These are phyloP conservation scores for Calyptommatus sinebrachiatus DNA, from an alignment of 2,113 vertebrate genomes.

Conservation along the genomic window DNA sequence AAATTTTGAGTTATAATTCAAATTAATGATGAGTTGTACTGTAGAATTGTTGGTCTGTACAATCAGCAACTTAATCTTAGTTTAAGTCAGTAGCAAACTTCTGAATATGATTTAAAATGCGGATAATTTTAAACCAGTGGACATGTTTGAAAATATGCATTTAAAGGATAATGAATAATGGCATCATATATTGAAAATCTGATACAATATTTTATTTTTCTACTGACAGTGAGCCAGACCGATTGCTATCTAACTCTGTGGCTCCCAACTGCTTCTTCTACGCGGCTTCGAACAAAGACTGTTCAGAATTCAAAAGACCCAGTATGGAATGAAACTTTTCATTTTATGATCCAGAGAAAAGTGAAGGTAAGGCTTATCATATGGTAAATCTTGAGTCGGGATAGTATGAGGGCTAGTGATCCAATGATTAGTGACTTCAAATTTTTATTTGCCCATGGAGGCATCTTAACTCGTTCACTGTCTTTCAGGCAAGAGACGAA, in stretches of 20 bases:
- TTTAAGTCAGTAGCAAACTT: too few relatives aligned
- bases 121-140: background rate
- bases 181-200: background rate
- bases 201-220: conserved; percentile 1
- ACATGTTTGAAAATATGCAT: background rate
- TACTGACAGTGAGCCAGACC: conserved; percentile 68
- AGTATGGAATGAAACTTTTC: conserved; percentile 85
- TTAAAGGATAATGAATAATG: background rate
- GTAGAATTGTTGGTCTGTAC: too few relatives aligned
- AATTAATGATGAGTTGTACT: too few relatives aligned
- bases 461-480: too few relatives aligned
- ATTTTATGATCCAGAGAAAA: conserved; percentile 75
- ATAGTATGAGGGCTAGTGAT: too few relatives aligned
- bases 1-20: too few relatives aligned
- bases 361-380: conserved; percentile 74
- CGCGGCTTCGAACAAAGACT: conserved; percentile 68
- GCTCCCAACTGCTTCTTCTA: conserved; percentile 76
- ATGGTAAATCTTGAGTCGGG: too few relatives aligned
- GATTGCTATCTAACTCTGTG: conserved; percentile 81
- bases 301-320: conserved; percentile 76
- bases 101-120: too few relatives aligned
- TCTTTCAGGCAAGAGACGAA: too few relatives aligned
- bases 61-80: too few relatives aligned
- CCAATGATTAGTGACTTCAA: too few relatives aligned
- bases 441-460: too few relatives aligned